A percentile compares a stretch with the other conserved stretches of the same genome.
Conservation (phyloP, 2,797 vertebrate genomes). For the Scolopax rusticola region DNA sequence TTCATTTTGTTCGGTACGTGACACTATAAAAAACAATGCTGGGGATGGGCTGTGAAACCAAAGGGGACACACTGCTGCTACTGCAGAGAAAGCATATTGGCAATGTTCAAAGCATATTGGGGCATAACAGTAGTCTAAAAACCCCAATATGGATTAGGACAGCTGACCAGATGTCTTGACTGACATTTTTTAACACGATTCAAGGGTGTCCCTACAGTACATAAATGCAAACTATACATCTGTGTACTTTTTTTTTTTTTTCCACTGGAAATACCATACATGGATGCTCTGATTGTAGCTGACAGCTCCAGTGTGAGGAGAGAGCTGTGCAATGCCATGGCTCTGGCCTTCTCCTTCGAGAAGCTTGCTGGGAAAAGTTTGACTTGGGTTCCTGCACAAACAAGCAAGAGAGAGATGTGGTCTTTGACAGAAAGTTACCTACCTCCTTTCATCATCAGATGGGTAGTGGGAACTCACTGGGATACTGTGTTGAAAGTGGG, state of each 20-base stretch:
- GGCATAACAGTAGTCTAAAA: slow-evolving; percentile 85
- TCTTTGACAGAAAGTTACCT: slow-evolving; percentile 36
- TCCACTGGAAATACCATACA: slow-evolving; percentile 71
- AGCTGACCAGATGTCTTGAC: slow-evolving; percentile 88
- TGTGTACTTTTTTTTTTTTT: slow-evolving; percentile 74
- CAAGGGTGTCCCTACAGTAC: slow-evolving; percentile 80
- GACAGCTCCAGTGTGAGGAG: slow-evolving; percentile 54
- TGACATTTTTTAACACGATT: slow-evolving; percentile 84
- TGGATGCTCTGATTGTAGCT: slow-evolving; percentile 61
- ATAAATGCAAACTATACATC: slow-evolving; percentile 83
- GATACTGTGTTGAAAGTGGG: slow-evolving; percentile 63
- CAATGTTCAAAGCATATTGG: slow-evolving; percentile 87
- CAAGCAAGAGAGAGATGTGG: neutral
- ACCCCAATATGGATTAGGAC: slow-evolving; percentile 86
- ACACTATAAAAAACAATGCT: slow-evolving; percentile 79
- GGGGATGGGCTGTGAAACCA: slow-evolving; percentile 80
- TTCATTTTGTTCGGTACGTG: slow-evolving; percentile 80
- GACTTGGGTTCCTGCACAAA: neutral
- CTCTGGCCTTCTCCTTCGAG: slow-evolving; percentile 8
- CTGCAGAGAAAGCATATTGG: slow-evolving; percentile 86
- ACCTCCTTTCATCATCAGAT: slow-evolving; percentile 37
- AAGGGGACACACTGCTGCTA: slow-evolving; percentile 83
- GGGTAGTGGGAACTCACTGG: slow-evolving; percentile 29
- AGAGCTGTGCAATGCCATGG: neutral
- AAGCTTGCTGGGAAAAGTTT: neutral